phyloP scores from a whole-genome alignment of 2,113 vertebrate genomes.

The Acinonyx jubatus region DNA sequence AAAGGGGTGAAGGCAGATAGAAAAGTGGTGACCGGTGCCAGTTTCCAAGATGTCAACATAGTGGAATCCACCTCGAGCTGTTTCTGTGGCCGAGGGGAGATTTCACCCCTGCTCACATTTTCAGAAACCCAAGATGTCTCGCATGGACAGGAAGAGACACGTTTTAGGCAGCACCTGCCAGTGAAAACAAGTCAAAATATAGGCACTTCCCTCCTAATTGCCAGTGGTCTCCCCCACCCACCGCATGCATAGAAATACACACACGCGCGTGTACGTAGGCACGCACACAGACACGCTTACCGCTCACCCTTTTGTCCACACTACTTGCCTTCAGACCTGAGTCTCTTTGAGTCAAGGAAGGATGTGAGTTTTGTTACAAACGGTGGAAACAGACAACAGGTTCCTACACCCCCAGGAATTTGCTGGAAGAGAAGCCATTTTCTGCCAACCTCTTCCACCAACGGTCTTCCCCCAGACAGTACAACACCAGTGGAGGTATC shows the following conservation, averaged over 20 bases:
- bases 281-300: neutral
- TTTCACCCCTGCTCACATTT: neutral
- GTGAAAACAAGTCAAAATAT: neutral
- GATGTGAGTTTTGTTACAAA: neutral
- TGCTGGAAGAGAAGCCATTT: neutral
- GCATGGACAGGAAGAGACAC: neutral
- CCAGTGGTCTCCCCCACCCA: rapidly evolving
- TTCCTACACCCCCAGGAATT: neutral
- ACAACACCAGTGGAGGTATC: neutral
- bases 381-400: neutral
- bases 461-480: neutral
- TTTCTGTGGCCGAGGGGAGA: neutral
- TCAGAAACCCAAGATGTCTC: neutral
- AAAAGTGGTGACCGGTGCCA: neutral
- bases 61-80: neutral
- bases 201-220: neutral
- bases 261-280: rapidly evolving
- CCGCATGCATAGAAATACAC: rapidly evolving
- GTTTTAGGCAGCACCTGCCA: neutral
- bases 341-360: neutral
- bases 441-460: neutral
- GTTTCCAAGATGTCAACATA: too few relatives aligned
- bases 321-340: neutral
- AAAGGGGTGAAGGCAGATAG: neutral
- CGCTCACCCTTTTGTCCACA: neutral